Evolutionary conservation across 64 coral and sea anemone species (phyloP), one percentile per base, ranked within the genome.

Genomic region (Dendronephthya gigantea): DNA sequence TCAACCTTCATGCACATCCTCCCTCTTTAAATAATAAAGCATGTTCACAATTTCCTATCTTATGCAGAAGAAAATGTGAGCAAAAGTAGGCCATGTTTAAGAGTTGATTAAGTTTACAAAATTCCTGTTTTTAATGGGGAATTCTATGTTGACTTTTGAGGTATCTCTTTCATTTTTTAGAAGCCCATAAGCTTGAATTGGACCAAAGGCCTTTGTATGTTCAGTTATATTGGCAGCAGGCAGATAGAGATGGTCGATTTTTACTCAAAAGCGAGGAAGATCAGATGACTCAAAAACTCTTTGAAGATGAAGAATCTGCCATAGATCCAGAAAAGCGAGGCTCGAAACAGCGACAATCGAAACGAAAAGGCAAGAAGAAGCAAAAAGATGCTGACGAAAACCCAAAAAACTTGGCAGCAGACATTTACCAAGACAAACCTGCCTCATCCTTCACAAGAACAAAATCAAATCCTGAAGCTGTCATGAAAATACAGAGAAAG

Each of bases 381-480:
- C 91, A 93, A 49, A 98, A 98, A 86, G 89, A 93, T 59, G 95
- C 88, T 70, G 92, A 89, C 0, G 93, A 91, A 39, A 91, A 93
- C 43, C 51, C 83, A 58, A 90, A 94, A 39, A 29, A 74, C 86
- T 0, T 83, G 51, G 95, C 95, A 68, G 84, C 90, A 85, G 87
- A 84, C 28, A 66, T 98, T 33, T 98, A 98, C 34, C 90, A 93
- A 74, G 92, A 93, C 38, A 69, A 93, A 37, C 95, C 95, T 15
- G 95, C 93, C 50, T 90, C 89, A 72, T 89, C 89, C 65, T 98
- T 98, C 65, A 98, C 95, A 0, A 40, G 95, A 68, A 98, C 92
- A 37, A 93, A 93, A 70, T 98, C 95, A 31, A 98, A 98, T 81
- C 95, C 95, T 17, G 95, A 98, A 85, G 92, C 92, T 66, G 95